Percentiles rank a stretch among this genome's conserved stretches.
Evolutionary conservation across 2,113 vertebrate genomes (phyloP).

Genomic region (Pteropus alecto): DNA sequence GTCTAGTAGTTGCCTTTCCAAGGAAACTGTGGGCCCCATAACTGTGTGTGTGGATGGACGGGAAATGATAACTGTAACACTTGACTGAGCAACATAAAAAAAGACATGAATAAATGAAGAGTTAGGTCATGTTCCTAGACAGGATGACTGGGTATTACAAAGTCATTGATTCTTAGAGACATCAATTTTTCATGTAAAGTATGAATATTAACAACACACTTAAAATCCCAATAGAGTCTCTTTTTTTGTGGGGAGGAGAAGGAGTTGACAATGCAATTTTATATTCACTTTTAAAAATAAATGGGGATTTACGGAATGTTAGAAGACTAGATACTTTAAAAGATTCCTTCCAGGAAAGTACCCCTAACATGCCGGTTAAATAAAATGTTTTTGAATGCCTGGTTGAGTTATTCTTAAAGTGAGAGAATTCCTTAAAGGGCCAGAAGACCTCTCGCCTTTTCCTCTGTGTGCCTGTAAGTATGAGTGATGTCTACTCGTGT

Average conservation of each 20-base stretch:
- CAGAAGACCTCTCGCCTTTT: not conserved
- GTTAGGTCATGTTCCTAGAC: not conserved
- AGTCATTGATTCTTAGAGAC: slow-evolving; percentile 44
- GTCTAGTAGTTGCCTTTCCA: not conserved
- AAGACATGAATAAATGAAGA: slow-evolving; percentile 49
- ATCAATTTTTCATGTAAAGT: slow-evolving; percentile 60
- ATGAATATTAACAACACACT: slow-evolving; percentile 1
- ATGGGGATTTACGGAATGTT: not conserved
- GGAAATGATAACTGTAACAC: not conserved
- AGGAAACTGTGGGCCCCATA: too few relatives aligned
- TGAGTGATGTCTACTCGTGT: fast-evolving
- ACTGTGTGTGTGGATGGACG: fast-evolving
- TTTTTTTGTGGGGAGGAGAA: not conserved
- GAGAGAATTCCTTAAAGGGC: not conserved
- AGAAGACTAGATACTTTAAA: not conserved
- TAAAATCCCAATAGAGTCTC: not conserved
- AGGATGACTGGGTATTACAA: slow-evolving; percentile 3
- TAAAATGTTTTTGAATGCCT: not conserved
- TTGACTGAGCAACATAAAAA: not conserved
- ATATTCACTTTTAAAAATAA: slow-evolving; percentile 30
- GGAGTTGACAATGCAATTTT: not conserved
- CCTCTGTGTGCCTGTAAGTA: not conserved
- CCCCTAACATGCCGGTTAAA: not conserved
- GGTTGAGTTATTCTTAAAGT: not conserved
- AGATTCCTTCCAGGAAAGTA: not conserved